Conservation (phyloP, 2,888 invertebrate genomes). For the Himalopsyche anomala region DNA sequence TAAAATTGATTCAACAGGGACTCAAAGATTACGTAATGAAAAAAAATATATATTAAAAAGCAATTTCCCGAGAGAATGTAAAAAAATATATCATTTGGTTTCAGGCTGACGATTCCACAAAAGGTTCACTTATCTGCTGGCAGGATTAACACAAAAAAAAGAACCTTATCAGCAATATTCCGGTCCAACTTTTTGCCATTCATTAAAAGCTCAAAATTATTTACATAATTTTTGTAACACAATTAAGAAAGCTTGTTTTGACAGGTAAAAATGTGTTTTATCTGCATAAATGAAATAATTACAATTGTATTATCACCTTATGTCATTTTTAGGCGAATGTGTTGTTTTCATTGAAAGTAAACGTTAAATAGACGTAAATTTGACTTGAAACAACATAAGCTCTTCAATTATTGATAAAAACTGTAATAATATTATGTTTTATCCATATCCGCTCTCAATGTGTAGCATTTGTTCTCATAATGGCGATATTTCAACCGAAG, state of each 20-base stretch:
- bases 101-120: background rate
- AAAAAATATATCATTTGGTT: background rate
- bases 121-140: slow-evolving; percentile 17
- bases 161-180: background rate
- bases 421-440: too few species aligned
- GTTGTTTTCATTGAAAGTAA: too few species aligned
- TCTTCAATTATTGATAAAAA: too few species aligned
- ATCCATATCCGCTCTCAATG: too few species aligned
- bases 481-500: too few species aligned
- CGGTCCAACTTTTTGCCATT: background rate
- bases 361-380: too few species aligned
- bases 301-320: background rate
- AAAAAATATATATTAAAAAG: slow-evolving; percentile 20
- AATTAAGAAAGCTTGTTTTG: background rate
- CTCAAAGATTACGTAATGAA: background rate
- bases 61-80: background rate
- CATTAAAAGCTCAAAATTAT: background rate
- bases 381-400: too few species aligned
- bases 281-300: slow-evolving; percentile 1
- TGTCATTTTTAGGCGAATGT: background rate
- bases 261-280: background rate
- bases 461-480: too few species aligned
- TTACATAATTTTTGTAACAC: slow-evolving; percentile 15
- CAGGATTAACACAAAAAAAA: slow-evolving; percentile 6
- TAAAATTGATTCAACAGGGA: slow-evolving; percentile 20